phyloP scores from a whole-genome alignment of 2,797 vertebrate species.

The Hylomyscus alleni region DNA sequence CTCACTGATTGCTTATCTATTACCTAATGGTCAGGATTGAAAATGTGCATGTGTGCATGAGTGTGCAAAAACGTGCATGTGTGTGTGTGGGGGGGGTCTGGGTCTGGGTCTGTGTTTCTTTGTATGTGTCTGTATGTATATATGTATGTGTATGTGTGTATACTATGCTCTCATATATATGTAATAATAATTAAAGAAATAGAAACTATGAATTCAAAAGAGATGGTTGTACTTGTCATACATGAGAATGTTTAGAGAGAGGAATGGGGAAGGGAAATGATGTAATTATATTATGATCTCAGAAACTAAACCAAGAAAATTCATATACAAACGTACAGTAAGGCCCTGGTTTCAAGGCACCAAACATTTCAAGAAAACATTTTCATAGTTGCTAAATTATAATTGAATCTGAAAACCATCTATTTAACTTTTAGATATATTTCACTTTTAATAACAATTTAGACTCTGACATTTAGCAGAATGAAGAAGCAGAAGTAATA shows the following conservation, averaged over 20 bases:
- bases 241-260: not conserved
- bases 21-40: not conserved
- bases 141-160: not conserved
- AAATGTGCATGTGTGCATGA: not conserved
- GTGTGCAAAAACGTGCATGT: no score
- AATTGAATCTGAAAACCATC: slow-evolving; percentile 19
- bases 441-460: slow-evolving; percentile 51
- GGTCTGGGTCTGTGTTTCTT: not conserved
- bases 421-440: slow-evolving; percentile 70
- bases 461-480: slow-evolving; percentile 67
- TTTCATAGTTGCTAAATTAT: not conserved
- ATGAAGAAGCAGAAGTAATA: slow-evolving; percentile 59
- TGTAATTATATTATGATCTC: not conserved
- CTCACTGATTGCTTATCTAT: not conserved
- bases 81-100: no score
- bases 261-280: not conserved
- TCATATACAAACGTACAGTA: not conserved
- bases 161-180: no score
- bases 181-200: not conserved
- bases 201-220: not conserved
- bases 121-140: not conserved
- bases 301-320: not conserved
- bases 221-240: not conserved
- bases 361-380: slow-evolving; percentile 46
- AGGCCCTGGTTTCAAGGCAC: not conserved